These are phyloP conservation scores for Cyrtodaria siliqua DNA, from an alignment of 2,888 invertebrate species.

Conservation along the genomic window DNA sequence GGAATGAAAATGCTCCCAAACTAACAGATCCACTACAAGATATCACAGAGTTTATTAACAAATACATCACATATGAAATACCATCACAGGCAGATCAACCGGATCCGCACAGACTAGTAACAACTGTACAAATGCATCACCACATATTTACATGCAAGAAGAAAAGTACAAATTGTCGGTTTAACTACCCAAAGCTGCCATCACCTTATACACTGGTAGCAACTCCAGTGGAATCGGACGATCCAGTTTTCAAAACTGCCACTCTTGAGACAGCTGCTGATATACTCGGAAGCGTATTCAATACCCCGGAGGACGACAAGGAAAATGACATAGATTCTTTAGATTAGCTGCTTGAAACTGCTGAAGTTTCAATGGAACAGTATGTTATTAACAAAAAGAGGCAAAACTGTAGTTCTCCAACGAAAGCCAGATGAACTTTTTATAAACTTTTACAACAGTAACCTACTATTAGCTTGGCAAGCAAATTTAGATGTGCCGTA, in stretches of 20 bases:
- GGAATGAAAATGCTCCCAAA: slow-evolving; percentile 47
- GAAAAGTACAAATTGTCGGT: no score
- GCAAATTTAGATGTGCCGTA: slow-evolving; percentile 54
- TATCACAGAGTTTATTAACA: slow-evolving; percentile 33
- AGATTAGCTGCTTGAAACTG: not conserved
- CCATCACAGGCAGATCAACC: slow-evolving; percentile 20
- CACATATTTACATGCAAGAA: no score
- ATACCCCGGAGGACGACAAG: slow-evolving; percentile 1
- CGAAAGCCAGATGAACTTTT: slow-evolving; percentile 10
- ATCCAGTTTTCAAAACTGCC: not conserved
- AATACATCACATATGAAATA: slow-evolving; percentile 23
- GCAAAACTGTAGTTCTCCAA: slow-evolving; percentile 24
- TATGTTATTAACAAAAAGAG: slow-evolving; percentile 26
- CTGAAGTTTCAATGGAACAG: not conserved
- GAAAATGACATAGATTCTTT: slow-evolving; percentile 4
- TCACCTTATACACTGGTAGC: no score
- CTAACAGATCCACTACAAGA: not conserved
- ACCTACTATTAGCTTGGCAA: slow-evolving; percentile 27
- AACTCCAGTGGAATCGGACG: no score
- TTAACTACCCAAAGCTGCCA: no score
- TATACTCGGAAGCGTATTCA: not conserved
- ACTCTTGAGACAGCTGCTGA: not conserved
- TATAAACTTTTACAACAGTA: slow-evolving; percentile 34
- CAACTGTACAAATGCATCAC: no score
- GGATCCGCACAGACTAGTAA: slow-evolving; percentile 1